These are phyloP conservation scores for Horisme vitalbata DNA, from an alignment of 2,888 invertebrate species.

Conservation along the genomic window DNA sequence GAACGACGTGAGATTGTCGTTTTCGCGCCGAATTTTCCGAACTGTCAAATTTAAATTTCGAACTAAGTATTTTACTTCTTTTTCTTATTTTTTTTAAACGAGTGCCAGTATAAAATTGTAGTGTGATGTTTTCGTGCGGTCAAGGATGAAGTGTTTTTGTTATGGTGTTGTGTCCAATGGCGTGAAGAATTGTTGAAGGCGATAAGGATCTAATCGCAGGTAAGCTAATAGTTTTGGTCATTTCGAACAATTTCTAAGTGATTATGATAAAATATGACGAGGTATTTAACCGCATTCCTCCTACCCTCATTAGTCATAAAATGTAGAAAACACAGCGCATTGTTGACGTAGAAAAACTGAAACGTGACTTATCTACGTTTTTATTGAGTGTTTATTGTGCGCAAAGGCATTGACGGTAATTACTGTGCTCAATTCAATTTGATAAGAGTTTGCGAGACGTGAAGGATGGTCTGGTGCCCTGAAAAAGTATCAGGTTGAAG, in stretches of 20 bases:
- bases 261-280: slow-evolving; percentile 46
- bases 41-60: slow-evolving; percentile 41
- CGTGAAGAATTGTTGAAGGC: slow-evolving; percentile 25
- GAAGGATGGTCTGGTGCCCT: slow-evolving; percentile 7
- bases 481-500: no score
- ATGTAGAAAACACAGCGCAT: slow-evolving; percentile 20
- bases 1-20: slow-evolving; percentile 48
- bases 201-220: slow-evolving; percentile 40
- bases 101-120: slow-evolving; percentile 25
- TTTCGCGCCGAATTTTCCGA: slow-evolving; percentile 61
- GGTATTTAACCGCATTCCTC: slow-evolving; percentile 22
- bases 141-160: slow-evolving; percentile 22
- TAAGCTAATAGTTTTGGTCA: slow-evolving; percentile 47
- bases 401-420: slow-evolving; percentile 14
- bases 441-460: slow-evolving; percentile 24
- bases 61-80: slow-evolving; percentile 33
- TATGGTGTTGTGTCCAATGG: slow-evolving; percentile 29
- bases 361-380: slow-evolving; percentile 21
- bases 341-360: slow-evolving; percentile 21
- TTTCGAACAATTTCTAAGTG: slow-evolving; percentile 34
- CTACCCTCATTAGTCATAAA: slow-evolving; percentile 22
- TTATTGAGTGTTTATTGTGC: slow-evolving; percentile 12
- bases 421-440: slow-evolving; percentile 15
- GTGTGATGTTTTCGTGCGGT: slow-evolving; percentile 4
- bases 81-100: slow-evolving; percentile 12